Conservation (phyloP, 2,797 vertebrate species). For the Pterois miles region DNA sequence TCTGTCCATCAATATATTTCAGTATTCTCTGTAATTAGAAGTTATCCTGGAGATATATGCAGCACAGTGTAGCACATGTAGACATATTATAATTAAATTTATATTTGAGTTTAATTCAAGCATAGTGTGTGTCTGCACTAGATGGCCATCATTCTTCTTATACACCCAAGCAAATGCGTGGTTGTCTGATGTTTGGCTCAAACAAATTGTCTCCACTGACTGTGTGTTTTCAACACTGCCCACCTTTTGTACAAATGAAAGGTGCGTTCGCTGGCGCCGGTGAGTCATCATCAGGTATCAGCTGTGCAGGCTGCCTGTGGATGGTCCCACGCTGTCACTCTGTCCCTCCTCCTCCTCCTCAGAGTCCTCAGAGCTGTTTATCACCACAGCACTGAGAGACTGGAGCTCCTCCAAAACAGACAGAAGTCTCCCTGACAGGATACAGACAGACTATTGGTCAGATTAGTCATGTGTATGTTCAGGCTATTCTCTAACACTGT, state of each 20-base stretch:
- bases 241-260: constrained; percentile 55
- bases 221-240: constrained; percentile 19
- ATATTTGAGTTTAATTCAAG: not conserved
- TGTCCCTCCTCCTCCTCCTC: constrained; percentile 69
- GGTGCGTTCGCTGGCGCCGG: constrained; percentile 25
- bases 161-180: not conserved
- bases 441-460: constrained; percentile 42
- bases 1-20: not conserved
- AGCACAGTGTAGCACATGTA: no score
- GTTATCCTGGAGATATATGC: not conserved
- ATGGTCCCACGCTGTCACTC: constrained; percentile 48
- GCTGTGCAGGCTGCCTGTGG: constrained; percentile 37
- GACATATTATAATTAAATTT: no score
- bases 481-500: no score
- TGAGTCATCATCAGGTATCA: constrained; percentile 65
- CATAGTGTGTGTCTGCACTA: not conserved
- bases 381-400: constrained; percentile 84
- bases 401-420: constrained; percentile 87
- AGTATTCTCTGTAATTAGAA: not conserved
- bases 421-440: constrained; percentile 79
- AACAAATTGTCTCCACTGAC: constrained; percentile 1
- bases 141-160: not conserved
- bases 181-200: constrained; percentile 17
- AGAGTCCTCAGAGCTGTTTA: constrained; percentile 82
- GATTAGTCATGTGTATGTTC: constrained; percentile 24